Conservation (phyloP, 2,113 vertebrate species). For the Calidris pygmaea region DNA sequence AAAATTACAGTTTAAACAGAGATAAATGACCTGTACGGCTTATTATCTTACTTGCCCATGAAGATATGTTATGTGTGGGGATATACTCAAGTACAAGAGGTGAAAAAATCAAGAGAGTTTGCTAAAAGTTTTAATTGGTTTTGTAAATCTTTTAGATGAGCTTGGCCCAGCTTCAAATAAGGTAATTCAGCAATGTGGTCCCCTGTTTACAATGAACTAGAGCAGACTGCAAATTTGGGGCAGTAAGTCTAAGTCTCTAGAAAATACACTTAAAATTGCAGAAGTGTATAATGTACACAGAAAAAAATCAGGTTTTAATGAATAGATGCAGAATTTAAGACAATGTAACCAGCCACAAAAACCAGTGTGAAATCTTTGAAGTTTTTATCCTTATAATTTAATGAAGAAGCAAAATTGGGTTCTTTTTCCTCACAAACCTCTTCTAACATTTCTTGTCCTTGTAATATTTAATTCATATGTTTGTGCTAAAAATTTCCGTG, state of each 20-base stretch:
- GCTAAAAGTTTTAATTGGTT: conserved; percentile 28
- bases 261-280: not conserved
- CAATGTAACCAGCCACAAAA: not conserved
- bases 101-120: not conserved
- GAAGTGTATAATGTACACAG: not conserved
- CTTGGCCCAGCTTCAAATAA: conserved; percentile 9
- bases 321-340: conserved; percentile 3
- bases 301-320: not conserved
- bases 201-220: not conserved
- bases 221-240: not conserved
- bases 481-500: conserved; percentile 60
- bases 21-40: not conserved
- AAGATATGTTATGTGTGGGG: not conserved
- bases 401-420: conserved; percentile 42
- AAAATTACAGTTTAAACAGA: not conserved
- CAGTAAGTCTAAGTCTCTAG: not conserved
- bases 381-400: conserved; percentile 40
- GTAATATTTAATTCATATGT: conserved; percentile 69
- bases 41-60: not conserved
- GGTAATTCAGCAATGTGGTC: not conserved
- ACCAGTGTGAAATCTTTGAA: conserved; percentile 27
- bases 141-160: conserved; percentile 7
- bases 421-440: conserved; percentile 27
- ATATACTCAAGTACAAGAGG: not conserved
- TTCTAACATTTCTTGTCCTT: conserved; percentile 48